A percentile compares a stretch with the other conserved stretches of the same genome.
phyloP scores from a whole-genome alignment of 1,140 invertebrate genomes.

The Ceratoteleas bidentatus region DNA sequence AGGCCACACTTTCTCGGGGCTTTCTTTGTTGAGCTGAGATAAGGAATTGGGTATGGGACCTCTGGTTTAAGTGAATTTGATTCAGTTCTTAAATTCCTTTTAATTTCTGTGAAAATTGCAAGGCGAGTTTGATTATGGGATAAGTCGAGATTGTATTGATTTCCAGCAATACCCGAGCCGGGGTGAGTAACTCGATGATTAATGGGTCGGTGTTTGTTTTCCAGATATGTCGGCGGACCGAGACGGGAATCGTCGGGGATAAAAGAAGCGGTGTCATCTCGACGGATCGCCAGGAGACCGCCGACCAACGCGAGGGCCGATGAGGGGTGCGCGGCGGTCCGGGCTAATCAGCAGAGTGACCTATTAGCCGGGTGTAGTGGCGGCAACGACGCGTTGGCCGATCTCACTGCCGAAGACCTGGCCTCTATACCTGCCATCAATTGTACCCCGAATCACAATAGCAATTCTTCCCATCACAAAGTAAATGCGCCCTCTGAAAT shows the following conservation, averaged over 20 bases:
- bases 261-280: slow-evolving; percentile 75
- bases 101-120: no score
- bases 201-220: slow-evolving; percentile 30
- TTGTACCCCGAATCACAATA: slow-evolving; percentile 76
- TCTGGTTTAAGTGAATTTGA: no score
- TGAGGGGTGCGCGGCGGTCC: slow-evolving; percentile 65
- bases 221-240: slow-evolving; percentile 74
- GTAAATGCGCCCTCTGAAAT: slow-evolving; percentile 43
- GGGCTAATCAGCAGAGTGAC: slow-evolving; percentile 65
- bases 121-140: no score
- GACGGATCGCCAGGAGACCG: slow-evolving; percentile 74
- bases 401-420: slow-evolving; percentile 79
- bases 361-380: slow-evolving; percentile 77
- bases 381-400: slow-evolving; percentile 79
- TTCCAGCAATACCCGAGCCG: no score
- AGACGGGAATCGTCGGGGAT: slow-evolving; percentile 76
- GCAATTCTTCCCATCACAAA: slow-evolving; percentile 79
- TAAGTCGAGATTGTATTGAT: no score
- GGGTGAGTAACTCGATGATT: background rate
- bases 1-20: background rate
- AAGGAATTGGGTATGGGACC: no score
- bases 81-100: no score
- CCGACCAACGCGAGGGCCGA: slow-evolving; percentile 71
- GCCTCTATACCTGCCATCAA: slow-evolving; percentile 78
- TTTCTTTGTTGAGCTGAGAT: no score